phyloP scores from a whole-genome alignment of 23 tunicate genomes.

The Diplosoma virens region DNA sequence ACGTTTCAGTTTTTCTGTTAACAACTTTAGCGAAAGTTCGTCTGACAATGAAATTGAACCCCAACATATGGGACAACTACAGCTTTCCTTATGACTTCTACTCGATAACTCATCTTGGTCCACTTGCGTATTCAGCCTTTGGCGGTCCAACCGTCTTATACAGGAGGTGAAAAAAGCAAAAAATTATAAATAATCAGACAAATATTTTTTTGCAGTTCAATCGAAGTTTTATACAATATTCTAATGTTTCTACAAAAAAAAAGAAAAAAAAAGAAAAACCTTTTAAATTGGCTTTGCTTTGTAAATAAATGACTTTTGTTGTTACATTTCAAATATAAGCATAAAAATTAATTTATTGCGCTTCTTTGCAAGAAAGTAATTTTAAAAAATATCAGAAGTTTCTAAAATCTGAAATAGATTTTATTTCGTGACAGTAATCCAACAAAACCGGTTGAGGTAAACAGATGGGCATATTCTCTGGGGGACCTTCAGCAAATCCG shows the following conservation, averaged over 20 bases:
- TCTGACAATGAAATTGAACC: not conserved
- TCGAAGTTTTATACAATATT: no score
- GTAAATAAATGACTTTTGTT: no score
- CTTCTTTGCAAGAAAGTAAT: not conserved
- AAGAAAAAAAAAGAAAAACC: no score
- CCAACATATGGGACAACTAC: conserved; percentile 1
- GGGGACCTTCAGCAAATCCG: conserved; percentile 22
- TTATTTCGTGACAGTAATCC: not conserved
- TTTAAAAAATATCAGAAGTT: not conserved
- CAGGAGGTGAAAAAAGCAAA: no score
- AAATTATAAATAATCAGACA: no score
- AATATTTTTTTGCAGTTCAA: no score
- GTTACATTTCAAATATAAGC: not conserved
- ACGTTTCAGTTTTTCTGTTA: no score
- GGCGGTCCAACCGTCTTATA: conserved; percentile 7
- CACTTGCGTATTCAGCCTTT: not conserved
- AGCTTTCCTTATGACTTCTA: not conserved
- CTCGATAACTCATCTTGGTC: conserved; percentile 19
- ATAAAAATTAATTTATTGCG: not conserved
- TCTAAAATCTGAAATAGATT: not conserved
- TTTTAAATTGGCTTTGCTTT: no score
- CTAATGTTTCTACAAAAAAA: no score
- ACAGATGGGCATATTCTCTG: conserved; percentile 15
- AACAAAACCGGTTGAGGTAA: not conserved
- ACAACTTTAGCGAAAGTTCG: not conserved